phyloP scores from a whole-genome alignment of 1,140 invertebrate genomes.

The Globodera ellingtonae region DNA sequence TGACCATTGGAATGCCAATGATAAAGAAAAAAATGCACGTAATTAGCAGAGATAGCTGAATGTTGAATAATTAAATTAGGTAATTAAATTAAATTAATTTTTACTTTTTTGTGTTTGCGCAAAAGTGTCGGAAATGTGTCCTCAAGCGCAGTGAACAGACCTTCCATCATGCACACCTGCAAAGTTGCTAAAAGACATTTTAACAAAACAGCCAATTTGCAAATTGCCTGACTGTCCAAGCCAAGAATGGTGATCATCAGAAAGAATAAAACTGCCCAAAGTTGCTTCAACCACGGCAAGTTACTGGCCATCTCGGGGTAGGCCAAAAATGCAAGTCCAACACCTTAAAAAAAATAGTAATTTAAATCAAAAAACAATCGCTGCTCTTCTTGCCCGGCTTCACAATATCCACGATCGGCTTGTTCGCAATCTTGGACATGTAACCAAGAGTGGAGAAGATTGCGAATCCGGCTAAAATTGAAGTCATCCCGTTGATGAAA shows the following conservation, averaged over 20 bases:
- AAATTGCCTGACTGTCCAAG: constrained; percentile 59
- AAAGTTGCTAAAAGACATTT: neutral
- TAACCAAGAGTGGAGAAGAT: constrained; percentile 81
- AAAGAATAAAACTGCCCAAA: constrained; percentile 64
- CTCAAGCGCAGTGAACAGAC: constrained; percentile 63
- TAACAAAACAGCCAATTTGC: neutral
- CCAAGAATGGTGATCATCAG: constrained; percentile 64
- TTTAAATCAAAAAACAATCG: too few species aligned
- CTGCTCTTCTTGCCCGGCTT: constrained; percentile 47
- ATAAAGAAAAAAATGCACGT: constrained; percentile 62
- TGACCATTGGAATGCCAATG: constrained; percentile 63
- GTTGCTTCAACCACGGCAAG: constrained; percentile 58
- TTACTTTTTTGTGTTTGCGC: constrained; percentile 60
- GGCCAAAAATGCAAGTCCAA: constrained; percentile 63
- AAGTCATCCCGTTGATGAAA: constrained; percentile 72
- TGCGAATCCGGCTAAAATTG: constrained; percentile 80
- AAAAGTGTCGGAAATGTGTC: constrained; percentile 60
- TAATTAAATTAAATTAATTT: neutral
- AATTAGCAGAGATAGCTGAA: constrained; percentile 45
- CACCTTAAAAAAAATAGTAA: constrained; percentile 26
- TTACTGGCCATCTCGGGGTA: constrained; percentile 63
- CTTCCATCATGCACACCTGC: constrained; percentile 65
- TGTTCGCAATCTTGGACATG: constrained; percentile 65
- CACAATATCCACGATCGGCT: constrained; percentile 63
- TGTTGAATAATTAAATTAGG: neutral